Evolutionary conservation across 2,888 invertebrate species (phyloP).

Genomic region (Alviniconcha strummeri): DNA sequence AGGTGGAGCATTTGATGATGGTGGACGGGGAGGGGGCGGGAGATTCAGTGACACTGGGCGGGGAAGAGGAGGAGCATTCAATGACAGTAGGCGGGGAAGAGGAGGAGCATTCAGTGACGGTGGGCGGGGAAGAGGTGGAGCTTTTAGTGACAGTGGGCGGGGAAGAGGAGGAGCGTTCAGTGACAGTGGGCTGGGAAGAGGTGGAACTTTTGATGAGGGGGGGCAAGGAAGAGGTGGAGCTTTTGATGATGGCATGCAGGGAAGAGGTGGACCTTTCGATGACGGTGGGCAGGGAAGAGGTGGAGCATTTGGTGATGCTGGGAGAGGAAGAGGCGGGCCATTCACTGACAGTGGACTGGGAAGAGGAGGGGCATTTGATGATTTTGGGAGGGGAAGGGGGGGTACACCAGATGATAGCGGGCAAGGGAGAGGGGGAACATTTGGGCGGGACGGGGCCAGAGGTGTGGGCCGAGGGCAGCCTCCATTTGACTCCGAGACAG

Average conservation of each 20-base stretch:
- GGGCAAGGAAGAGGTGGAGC: background rate
- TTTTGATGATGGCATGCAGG: background rate
- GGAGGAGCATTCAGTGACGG: background rate
- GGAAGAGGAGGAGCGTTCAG: conserved; percentile 14
- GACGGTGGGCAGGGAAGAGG: conserved; percentile 16
- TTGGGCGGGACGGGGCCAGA: conserved; percentile 16
- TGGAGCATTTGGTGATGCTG: background rate
- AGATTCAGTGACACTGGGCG: background rate
- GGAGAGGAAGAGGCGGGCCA: conserved; percentile 4
- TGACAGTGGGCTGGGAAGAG: conserved; percentile 13
- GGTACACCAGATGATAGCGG: conserved; percentile 10
- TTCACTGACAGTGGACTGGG: background rate
- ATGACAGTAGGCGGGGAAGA: conserved; percentile 2
- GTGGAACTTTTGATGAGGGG: background rate
- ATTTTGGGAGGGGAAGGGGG: background rate
- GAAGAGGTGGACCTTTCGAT: conserved; percentile 13
- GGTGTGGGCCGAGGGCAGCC: conserved; percentile 14
- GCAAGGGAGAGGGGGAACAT: background rate
- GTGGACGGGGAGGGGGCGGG: background rate
- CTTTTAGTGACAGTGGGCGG: conserved; percentile 10
- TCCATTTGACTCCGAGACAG: background rate
- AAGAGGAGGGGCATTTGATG: conserved; percentile 12
- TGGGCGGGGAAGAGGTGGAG: conserved; percentile 22
- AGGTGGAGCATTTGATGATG: background rate
- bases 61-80: conserved; percentile 11